Conservation (phyloP, 1,140 invertebrate species). For the Apis dorsata region DNA sequence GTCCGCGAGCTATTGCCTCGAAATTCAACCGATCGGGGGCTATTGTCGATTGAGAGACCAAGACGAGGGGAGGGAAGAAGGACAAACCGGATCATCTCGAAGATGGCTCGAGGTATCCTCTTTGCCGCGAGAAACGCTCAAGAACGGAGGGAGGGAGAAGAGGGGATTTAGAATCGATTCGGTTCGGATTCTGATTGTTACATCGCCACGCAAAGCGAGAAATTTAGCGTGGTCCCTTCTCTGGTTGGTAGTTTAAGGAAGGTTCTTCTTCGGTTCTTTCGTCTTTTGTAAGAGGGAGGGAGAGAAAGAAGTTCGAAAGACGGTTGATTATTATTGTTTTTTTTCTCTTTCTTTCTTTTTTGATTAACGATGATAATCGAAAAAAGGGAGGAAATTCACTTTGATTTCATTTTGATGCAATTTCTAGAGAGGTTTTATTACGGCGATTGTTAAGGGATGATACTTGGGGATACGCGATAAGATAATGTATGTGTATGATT, state of each 20-base stretch:
- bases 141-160: not conserved
- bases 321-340: not conserved
- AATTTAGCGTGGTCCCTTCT: not conserved
- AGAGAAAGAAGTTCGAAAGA: no score
- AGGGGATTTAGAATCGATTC: conserved; percentile 15
- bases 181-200: conserved; percentile 3
- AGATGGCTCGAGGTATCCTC: conserved; percentile 20
- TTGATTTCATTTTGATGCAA: conserved; percentile 36
- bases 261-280: not conserved
- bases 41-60: conserved; percentile 41
- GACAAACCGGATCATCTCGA: conserved; percentile 47
- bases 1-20: conserved; percentile 56
- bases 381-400: conserved; percentile 18
- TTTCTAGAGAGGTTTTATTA: conserved; percentile 16
- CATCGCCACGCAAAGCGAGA: conserved; percentile 8
- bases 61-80: not conserved
- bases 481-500: not conserved
- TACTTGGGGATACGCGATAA: not conserved
- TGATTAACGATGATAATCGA: not conserved
- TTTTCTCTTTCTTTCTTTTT: not conserved
- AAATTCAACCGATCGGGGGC: conserved; percentile 54
- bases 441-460: not conserved
- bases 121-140: not conserved
- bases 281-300: not conserved
- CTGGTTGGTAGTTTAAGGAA: not conserved